phyloP scores from a whole-genome alignment of 2,797 vertebrate species.

The Sebastes oblongus region DNA sequence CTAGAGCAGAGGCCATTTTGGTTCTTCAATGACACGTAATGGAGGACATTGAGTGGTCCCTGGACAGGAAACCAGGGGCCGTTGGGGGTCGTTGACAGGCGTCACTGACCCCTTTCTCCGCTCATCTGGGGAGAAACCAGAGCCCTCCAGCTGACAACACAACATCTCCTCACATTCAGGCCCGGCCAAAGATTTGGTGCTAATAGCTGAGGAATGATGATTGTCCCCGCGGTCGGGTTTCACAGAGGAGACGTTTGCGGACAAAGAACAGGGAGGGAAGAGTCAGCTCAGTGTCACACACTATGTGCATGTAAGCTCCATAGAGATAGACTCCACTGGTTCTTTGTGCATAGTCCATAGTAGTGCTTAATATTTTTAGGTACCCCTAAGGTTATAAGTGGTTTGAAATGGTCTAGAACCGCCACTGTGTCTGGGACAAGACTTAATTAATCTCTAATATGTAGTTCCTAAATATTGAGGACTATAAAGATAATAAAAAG shows the following conservation, averaged over 20 bases:
- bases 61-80: constrained; percentile 72
- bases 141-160: constrained; percentile 74
- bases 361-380: no score
- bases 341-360: background rate
- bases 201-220: constrained; percentile 76
- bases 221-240: constrained; percentile 63
- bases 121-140: constrained; percentile 70
- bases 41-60: constrained; percentile 64
- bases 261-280: constrained; percentile 47
- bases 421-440: no score
- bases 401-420: no score
- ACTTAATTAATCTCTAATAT: no score
- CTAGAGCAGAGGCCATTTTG: constrained; percentile 72
- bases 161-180: constrained; percentile 68
- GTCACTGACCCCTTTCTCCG: constrained; percentile 71
- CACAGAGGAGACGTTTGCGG: constrained; percentile 59
- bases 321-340: background rate
- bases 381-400: no score
- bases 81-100: constrained; percentile 70
- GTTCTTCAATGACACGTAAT: constrained; percentile 74
- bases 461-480: no score
- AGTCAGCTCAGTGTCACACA: constrained; percentile 38
- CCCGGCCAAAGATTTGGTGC: constrained; percentile 62
- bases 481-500: no score
- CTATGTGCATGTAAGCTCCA: background rate